These are phyloP conservation scores for Zosterops pallidus DNA, from an alignment of 2,113 vertebrate species.

Conservation along the genomic window DNA sequence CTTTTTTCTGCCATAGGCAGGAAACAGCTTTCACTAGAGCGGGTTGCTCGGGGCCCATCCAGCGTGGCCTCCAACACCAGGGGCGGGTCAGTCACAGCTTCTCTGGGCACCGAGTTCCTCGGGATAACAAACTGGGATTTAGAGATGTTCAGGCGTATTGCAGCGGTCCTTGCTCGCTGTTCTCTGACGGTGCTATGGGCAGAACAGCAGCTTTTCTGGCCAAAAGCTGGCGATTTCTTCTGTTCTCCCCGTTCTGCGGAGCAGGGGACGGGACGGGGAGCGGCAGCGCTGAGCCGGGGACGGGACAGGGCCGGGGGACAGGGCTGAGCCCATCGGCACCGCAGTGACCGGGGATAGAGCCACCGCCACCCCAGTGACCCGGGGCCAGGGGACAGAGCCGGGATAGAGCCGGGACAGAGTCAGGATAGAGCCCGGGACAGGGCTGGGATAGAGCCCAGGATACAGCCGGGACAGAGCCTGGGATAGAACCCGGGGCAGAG, in stretches of 20 bases:
- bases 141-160: fast-evolving
- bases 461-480: too few relatives aligned
- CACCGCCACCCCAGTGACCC: too few relatives aligned
- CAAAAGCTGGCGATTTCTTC: fast-evolving
- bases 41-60: background rate
- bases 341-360: too few relatives aligned
- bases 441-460: too few relatives aligned
- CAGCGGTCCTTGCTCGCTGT: background rate
- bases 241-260: fast-evolving
- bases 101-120: background rate
- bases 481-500: background rate
- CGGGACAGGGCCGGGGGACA: too few relatives aligned
- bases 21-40: background rate
- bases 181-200: fast-evolving
- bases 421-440: background rate
- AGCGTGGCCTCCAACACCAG: background rate
- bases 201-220: fast-evolving
- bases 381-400: background rate
- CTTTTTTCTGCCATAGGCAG: background rate
- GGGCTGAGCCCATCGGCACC: background rate
- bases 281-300: background rate
- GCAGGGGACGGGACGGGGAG: background rate
- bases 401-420: background rate
- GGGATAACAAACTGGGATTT: background rate
- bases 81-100: background rate